These are phyloP conservation scores for Plecturocebus donacophilus DNA, from an alignment of 2,113 vertebrate species.

Conservation along the genomic window DNA sequence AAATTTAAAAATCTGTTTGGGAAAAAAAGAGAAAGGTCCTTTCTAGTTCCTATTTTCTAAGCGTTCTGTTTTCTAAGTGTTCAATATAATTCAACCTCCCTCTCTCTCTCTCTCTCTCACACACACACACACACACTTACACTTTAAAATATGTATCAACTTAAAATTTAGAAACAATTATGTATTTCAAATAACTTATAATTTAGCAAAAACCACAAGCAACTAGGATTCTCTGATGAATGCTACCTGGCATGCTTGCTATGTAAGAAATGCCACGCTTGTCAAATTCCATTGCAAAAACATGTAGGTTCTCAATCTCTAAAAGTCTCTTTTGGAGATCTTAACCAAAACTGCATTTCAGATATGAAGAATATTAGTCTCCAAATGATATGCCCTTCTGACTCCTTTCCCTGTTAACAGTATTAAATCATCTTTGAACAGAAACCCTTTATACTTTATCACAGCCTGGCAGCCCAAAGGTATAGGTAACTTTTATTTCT, in stretches of 20 bases:
- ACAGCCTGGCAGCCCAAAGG: slow-evolving; percentile 55
- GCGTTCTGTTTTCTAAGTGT: background rate
- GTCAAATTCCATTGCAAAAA: slow-evolving; percentile 39
- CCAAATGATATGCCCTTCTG: slow-evolving; percentile 59
- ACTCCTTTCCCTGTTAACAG: slow-evolving; percentile 58
- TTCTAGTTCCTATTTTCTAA: background rate
- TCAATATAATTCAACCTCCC: background rate
- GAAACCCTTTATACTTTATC: slow-evolving; percentile 65
- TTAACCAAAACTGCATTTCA: slow-evolving; percentile 50
- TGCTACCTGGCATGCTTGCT: background rate
- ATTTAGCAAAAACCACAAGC: background rate
- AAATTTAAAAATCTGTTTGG: background rate
- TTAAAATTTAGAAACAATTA: background rate
- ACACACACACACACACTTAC: background rate
- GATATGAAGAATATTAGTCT: slow-evolving; percentile 65
- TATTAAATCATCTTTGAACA: slow-evolving; percentile 72
- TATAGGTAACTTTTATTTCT: slow-evolving; percentile 70
- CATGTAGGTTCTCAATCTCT: background rate
- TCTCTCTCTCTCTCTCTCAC: too few species aligned
- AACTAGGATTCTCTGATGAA: background rate
- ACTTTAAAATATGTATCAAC: background rate
- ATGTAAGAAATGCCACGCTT: background rate
- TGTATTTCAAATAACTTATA: background rate
- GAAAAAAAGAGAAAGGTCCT: background rate
- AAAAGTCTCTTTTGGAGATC: slow-evolving; percentile 51